Evolutionary conservation across 2,888 invertebrate species (phyloP), one percentile per base, ranked within the genome.

Genomic region (Idaea biselata): DNA sequence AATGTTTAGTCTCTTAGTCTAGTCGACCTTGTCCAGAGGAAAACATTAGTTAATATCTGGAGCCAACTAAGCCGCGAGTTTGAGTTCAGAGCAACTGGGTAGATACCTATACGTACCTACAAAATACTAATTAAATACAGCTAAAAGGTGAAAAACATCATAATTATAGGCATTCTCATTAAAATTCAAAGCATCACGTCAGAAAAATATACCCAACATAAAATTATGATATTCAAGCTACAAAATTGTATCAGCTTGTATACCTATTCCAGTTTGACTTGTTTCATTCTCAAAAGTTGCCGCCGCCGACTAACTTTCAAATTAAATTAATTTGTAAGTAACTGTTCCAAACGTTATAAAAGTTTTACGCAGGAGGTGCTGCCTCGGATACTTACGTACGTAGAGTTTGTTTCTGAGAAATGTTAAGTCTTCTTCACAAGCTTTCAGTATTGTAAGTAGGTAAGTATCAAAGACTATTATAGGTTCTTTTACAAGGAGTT

Each of bases 281-380:
- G 44, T 44, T 44, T 44, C 44, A 11, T 44, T 44, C 14, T 44
- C 14, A 44, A 44, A 11, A 44, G 44, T 44, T 44, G 44, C 14
- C 44, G 44, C 14, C 44, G 44, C 7, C 44, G 6, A 44, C 44
- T 44, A 44, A 44, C 44, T 44, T 44, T 8, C 44, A 44, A 44
- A 44, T 44, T 44, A 44, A 44, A 44, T 44, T 44, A 44, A 44
- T 44, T 44, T 44, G 44, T 44, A 44, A 44, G 44, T 44, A 44
- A 44, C 44, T 44, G 44, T 11, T 44, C 44, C 8, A 44, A 44
- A 44, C 44, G 44, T 44, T 14, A 44, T 14, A 14, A 8, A 44
- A 44, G 8, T 44, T 44, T 44, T 44, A 44, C 44, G 44, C 14
- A 44, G 25, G 25, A 25, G 25, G 25, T 25, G 25, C 25, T 25